phyloP scores from a whole-genome alignment of 2,797 vertebrate species.

The Pangasius djambal region DNA sequence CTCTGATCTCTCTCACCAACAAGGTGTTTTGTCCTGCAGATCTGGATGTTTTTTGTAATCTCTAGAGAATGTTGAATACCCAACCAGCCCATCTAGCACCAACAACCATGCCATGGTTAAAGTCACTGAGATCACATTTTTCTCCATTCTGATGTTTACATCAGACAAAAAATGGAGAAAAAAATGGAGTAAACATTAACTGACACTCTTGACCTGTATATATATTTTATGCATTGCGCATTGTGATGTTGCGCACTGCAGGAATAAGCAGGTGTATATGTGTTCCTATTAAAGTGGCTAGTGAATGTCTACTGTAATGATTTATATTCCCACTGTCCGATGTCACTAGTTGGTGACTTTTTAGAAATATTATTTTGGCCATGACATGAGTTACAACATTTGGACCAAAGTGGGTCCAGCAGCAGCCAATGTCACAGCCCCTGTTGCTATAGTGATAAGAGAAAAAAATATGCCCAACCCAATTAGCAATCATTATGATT shows the following conservation, averaged over 20 bases:
- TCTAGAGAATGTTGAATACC: neutral
- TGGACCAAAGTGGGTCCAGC: neutral
- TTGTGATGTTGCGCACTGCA: neutral
- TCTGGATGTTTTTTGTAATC: neutral
- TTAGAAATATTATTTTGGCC: neutral
- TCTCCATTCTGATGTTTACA: neutral
- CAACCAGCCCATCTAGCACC: neutral
- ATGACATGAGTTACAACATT: neutral
- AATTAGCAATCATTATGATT: neutral
- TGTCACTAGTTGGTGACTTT: neutral
- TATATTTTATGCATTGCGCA: neutral
- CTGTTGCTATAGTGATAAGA: conserved; percentile 20
- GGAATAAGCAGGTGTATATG: neutral
- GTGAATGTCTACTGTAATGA: neutral
- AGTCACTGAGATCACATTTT: neutral
- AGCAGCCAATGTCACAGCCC: neutral
- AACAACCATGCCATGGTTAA: neutral
- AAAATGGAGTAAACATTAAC: neutral
- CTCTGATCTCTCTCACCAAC: neutral
- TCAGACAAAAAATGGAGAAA: neutral
- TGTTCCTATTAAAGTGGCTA: neutral
- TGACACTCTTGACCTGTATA: neutral
- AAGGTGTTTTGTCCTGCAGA: neutral
- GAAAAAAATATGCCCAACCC: neutral
- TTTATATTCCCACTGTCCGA: neutral